Evolutionary conservation across 2,797 vertebrate species (phyloP), one percentile per base, ranked within the genome.

Genomic region (Syngnathus rostellatus): DNA sequence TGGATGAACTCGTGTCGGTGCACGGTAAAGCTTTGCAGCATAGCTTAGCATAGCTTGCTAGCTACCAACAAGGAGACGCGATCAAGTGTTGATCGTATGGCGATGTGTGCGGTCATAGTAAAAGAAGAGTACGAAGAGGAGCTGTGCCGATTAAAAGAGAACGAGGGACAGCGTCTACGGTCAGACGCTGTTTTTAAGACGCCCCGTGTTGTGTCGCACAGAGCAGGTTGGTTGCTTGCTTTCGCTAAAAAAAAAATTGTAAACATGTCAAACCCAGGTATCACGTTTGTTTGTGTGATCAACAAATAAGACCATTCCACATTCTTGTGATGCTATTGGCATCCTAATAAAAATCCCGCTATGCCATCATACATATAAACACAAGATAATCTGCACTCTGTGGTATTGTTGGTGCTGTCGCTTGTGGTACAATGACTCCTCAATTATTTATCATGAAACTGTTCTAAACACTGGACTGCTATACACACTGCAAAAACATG

Each of bases 41-140:
- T 31, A 37, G 25, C 12, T 55, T 55, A 55, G 54, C 55, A 37
- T 57, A 57, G 55, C 55, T 37, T 37, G 25, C 25, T 8, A 57
- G 31, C 25, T 55, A 8, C 21, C 2, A 37, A 57, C 55, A 37
- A 31, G 25, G 55, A 37, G 55, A 57, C 25, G 55, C 25, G 55
- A 11, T 14, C 25, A 37, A 31, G 25, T 37, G 31, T 12, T 37
- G 7, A 2, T 16, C 25, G 25, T 8, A 14, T 57, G 55, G 31
- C 31, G 17, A 57, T 57, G 55, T 37, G 55, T 57, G 31, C 55
- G 17, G 37, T 37, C 55, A 57, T 25, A 17, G 55, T 57, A 14
- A 57, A 57, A 25, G 31, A 57, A 31, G 58, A 60, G 38, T 60
- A 60, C 38, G 37, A 60, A 40, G 58, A 41, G 9, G 38, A 60